Evolutionary conservation across 2,888 invertebrate genomes (phyloP).

Genomic region (Drosophila anomalata): DNA sequence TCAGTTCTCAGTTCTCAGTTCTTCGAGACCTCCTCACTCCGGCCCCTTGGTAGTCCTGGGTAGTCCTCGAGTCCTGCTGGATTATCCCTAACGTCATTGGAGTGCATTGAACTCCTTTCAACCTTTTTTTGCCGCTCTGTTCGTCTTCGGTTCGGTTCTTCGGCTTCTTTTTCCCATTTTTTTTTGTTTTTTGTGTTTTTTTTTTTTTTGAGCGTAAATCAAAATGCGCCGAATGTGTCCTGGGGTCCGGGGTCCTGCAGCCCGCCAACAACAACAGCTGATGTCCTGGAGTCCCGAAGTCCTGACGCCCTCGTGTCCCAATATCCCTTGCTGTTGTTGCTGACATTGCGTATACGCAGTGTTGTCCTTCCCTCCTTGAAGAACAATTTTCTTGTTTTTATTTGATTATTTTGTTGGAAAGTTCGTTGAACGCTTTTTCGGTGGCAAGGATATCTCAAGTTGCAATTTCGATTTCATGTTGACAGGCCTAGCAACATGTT

Average conservation of each 20-base stretch:
- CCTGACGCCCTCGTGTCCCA: slow-evolving; percentile 6
- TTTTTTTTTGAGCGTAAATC: slow-evolving; percentile 62
- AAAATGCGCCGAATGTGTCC: slow-evolving; percentile 41
- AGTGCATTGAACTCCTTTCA: slow-evolving; percentile 68
- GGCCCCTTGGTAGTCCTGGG: not conserved
- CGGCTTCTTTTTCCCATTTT: slow-evolving; percentile 24
- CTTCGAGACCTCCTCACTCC: slow-evolving; percentile 13
- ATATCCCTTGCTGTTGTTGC: not conserved
- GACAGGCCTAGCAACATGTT: slow-evolving; percentile 25
- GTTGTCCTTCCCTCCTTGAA: slow-evolving; percentile 7
- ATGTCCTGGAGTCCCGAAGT: slow-evolving; percentile 13
- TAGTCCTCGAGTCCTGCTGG: slow-evolving; percentile 53
- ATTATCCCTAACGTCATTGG: slow-evolving; percentile 70
- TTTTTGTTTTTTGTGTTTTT: not conserved
- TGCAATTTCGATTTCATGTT: not conserved
- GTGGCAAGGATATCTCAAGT: not conserved
- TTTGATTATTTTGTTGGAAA: slow-evolving; percentile 13
- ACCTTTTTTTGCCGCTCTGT: slow-evolving; percentile 26
- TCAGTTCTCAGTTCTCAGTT: slow-evolving; percentile 1
- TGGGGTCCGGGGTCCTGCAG: slow-evolving; percentile 1
- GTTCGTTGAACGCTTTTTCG: slow-evolving; percentile 42
- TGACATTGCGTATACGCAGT: slow-evolving; percentile 46
- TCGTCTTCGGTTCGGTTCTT: slow-evolving; percentile 28
- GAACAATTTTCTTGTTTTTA: not conserved
- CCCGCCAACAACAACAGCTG: slow-evolving; percentile 31